A percentile compares a stretch with the other conserved stretches of the same genome.
phyloP scores from a whole-genome alignment of 2,113 vertebrate genomes.

The Serilophus lunatus region DNA sequence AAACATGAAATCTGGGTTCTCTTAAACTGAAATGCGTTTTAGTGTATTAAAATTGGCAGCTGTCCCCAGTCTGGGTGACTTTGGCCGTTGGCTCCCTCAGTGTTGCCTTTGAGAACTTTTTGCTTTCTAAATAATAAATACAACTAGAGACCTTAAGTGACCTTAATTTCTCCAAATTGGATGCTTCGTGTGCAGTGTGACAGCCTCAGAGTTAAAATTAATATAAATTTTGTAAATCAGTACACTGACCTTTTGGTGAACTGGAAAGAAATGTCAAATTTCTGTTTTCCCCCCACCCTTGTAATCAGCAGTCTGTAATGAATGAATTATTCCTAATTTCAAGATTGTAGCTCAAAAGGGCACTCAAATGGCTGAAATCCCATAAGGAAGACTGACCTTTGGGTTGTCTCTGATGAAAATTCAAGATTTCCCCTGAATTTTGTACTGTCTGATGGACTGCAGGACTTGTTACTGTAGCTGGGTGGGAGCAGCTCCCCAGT shows the following conservation, averaged over 20 bases:
- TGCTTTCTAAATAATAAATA: constrained; percentile 19
- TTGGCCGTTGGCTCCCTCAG: not conserved
- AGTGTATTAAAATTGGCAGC: not conserved
- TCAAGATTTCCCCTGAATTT: not conserved
- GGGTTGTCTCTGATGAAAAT: constrained; percentile 33
- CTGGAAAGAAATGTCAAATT: constrained; percentile 65
- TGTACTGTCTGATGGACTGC: not conserved
- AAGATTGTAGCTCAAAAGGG: constrained; percentile 57
- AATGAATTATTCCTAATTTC: constrained; percentile 63
- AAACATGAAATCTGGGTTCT: not conserved
- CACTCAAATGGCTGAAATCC: constrained; percentile 50
- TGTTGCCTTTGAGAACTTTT: not conserved
- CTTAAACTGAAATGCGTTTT: not conserved
- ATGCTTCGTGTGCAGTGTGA: constrained; percentile 12
- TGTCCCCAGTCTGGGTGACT: not conserved
- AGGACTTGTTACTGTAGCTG: not conserved
- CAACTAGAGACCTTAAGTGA: constrained; percentile 27
- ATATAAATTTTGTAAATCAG: constrained; percentile 62
- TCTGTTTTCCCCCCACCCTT: not conserved
- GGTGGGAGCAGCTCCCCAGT: not conserved
- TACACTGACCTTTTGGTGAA: constrained; percentile 60
- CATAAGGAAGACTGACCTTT: constrained; percentile 52
- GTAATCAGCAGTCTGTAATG: constrained; percentile 47
- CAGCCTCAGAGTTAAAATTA: constrained; percentile 54
- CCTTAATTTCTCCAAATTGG: constrained; percentile 42